phyloP scores from a whole-genome alignment of 2,797 vertebrate genomes.

The Vireo griseus region DNA sequence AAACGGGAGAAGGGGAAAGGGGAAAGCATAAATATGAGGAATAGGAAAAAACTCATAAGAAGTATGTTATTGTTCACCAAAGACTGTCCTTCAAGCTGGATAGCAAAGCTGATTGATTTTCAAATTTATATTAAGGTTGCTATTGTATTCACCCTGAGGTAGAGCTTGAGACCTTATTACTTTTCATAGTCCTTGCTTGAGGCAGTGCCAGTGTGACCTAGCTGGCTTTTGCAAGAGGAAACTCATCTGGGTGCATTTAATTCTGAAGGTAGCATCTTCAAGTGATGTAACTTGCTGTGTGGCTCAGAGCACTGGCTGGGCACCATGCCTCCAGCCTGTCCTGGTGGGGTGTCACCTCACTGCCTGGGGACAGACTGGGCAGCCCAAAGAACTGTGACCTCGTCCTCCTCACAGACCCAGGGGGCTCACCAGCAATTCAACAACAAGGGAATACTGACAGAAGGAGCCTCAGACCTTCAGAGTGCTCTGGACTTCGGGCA shows the following conservation, averaged over 20 bases:
- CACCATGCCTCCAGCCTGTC: background rate
- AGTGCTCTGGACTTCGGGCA: background rate
- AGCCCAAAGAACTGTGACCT: rapidly evolving
- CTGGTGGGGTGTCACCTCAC: background rate
- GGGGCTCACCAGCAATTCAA: rapidly evolving
- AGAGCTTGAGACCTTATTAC: background rate
- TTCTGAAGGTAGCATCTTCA: background rate
- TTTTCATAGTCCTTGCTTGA: background rate
- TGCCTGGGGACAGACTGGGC: background rate
- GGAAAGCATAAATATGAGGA: background rate
- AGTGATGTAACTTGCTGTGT: background rate
- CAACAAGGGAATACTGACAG: background rate
- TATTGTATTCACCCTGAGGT: background rate
- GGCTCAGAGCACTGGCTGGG: background rate
- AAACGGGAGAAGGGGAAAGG: background rate
- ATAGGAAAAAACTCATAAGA: background rate
- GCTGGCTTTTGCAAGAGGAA: background rate
- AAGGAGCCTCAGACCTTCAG: background rate
- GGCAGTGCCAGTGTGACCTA: background rate
- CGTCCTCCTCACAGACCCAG: background rate
- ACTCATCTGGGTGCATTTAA: background rate
- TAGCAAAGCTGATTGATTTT: background rate
- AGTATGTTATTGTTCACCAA: background rate
- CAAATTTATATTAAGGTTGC: background rate
- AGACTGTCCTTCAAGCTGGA: background rate